These are phyloP conservation scores for Lates calcarifer DNA, from an alignment of 2,113 vertebrate genomes.

Conservation along the genomic window DNA sequence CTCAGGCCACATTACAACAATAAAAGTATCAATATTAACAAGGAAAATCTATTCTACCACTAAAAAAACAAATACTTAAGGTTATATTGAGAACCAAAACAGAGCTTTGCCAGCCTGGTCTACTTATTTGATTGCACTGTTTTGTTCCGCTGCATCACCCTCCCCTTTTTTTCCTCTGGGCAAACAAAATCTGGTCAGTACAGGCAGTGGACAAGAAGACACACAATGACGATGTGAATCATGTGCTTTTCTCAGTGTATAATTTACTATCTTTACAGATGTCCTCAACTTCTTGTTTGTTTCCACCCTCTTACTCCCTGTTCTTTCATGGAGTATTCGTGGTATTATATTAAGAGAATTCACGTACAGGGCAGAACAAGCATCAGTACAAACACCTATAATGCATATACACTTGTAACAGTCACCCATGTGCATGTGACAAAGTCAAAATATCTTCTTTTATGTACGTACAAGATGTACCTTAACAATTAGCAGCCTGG, in stretches of 20 bases:
- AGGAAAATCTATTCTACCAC: too few relatives aligned
- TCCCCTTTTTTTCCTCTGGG: neutral
- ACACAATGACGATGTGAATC: neutral
- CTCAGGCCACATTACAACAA: too few relatives aligned
- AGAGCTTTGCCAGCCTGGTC: neutral
- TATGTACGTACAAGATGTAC: constrained; percentile 60
- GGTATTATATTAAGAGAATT: neutral
- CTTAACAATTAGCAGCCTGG: constrained; percentile 47
- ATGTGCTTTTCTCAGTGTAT: neutral
- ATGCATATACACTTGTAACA: neutral
- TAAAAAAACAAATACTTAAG: neutral
- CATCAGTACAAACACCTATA: neutral
- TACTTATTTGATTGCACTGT: neutral
- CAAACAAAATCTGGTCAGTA: neutral
- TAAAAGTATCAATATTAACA: too few relatives aligned
- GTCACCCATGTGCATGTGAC: neutral
- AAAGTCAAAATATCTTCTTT: constrained; percentile 11
- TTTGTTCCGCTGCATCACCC: neutral
- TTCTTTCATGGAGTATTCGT: neutral
- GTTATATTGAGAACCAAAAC: too few relatives aligned
- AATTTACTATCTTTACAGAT: neutral
- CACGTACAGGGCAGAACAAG: neutral
- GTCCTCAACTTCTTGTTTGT: neutral
- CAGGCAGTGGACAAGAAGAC: neutral
- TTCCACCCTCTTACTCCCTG: neutral